Percentiles rank a stretch among this genome's conserved stretches.
phyloP scores from a whole-genome alignment of 1,140 invertebrate genomes.

The Pseudomyrmex cubaensis region DNA sequence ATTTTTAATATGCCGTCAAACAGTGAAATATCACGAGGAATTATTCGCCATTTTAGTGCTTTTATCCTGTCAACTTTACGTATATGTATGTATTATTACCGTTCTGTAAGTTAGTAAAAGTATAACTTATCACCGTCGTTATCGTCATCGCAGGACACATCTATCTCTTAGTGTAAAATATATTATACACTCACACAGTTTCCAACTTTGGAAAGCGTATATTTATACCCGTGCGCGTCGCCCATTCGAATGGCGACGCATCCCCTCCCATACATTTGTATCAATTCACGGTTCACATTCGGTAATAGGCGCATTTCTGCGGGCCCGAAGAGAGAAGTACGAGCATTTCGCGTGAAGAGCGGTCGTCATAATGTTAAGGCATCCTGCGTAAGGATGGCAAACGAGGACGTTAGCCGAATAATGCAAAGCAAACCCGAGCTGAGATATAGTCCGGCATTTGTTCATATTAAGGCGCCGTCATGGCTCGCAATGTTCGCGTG shows the following conservation, averaged over 20 bases:
- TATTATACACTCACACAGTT: background rate
- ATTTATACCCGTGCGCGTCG: background rate
- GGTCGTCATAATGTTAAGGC: constrained; percentile 57
- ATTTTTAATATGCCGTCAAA: background rate
- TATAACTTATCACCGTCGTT: background rate
- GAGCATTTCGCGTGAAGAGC: constrained; percentile 44
- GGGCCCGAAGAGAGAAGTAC: constrained; percentile 57
- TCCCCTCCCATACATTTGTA: constrained; percentile 9
- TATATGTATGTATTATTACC: background rate
- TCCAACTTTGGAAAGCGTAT: background rate
- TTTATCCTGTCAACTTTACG: background rate
- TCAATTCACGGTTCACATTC: constrained; percentile 50
- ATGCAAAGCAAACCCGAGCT: constrained; percentile 82
- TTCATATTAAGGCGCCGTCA: constrained; percentile 81
- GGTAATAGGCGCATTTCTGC: constrained; percentile 48
- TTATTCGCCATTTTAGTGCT: background rate
- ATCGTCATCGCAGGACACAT: background rate
- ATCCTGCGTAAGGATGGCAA: constrained; percentile 77
- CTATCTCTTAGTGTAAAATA: background rate
- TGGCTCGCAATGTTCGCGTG: constrained; percentile 47
- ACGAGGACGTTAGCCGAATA: constrained; percentile 82
- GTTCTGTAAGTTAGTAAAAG: constrained; percentile 22
- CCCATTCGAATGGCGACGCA: background rate
- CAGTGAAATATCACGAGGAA: constrained; percentile 2
- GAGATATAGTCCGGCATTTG: constrained; percentile 83